A percentile compares a stretch with the other conserved stretches of the same genome.
Evolutionary conservation across 1,140 invertebrate genomes (phyloP).

Genomic region (Euura saliciscinereae): DNA sequence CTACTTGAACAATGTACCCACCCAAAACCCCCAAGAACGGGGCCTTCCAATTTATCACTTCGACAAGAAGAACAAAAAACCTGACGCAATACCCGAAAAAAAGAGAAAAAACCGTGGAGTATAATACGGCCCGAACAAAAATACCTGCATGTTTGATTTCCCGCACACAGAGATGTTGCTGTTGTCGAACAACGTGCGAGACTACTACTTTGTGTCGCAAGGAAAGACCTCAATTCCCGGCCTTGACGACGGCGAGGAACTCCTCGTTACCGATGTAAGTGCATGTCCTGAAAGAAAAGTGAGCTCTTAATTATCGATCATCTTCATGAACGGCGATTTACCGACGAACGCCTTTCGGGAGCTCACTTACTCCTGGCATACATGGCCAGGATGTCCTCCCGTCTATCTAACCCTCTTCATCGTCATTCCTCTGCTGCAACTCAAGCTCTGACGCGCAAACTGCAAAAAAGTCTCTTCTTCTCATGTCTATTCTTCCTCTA

Average conservation of each 20-base stretch:
- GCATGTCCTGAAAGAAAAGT: slow-evolving; percentile 35
- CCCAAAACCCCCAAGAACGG: background rate
- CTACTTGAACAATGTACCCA: background rate
- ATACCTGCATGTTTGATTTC: slow-evolving; percentile 17
- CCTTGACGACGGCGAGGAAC: slow-evolving; percentile 96
- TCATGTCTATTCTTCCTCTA: background rate
- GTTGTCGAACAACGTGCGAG: slow-evolving; percentile 85
- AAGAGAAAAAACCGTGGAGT: background rate
- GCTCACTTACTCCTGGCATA: background rate
- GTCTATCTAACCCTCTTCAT: background rate
- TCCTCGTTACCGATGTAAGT: slow-evolving; percentile 93
- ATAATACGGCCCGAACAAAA: background rate
- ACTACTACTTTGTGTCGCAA: slow-evolving; percentile 95
- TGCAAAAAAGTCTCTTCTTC: background rate
- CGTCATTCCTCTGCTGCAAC: background rate
- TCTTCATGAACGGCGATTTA: background rate
- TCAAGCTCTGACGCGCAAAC: background rate
- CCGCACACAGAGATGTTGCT: slow-evolving; percentile 73
- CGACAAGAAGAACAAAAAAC: background rate
- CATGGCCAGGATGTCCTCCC: background rate
- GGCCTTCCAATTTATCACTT: too few relatives aligned
- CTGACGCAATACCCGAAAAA: background rate
- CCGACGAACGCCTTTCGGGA: background rate
- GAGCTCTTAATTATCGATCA: background rate
- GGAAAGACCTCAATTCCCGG: slow-evolving; percentile 94